Evolutionary conservation across 2,797 vertebrate species (phyloP).

Genomic region (Scomberomorus guttatus): DNA sequence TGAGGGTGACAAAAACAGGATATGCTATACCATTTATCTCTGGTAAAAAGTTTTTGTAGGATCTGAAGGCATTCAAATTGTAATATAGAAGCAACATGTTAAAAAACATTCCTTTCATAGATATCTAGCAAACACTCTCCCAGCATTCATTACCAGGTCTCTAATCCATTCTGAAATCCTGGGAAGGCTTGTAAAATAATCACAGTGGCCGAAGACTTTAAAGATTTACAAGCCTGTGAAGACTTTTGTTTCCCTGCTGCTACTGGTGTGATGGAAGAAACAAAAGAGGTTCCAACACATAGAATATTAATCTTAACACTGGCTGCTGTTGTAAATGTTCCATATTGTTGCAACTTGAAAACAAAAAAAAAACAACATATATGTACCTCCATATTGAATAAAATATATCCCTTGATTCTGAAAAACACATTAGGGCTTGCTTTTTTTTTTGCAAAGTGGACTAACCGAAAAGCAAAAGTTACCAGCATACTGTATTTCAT

Average conservation of each 20-base stretch:
- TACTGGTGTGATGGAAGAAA: not conserved
- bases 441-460: too few relatives aligned
- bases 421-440: not conserved
- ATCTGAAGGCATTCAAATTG: not conserved
- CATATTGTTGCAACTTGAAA: not conserved
- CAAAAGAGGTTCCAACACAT: not conserved
- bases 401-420: not conserved
- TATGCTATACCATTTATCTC: not conserved
- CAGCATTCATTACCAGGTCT: not conserved
- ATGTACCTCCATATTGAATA: not conserved
- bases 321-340: not conserved
- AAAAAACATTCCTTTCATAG: conserved; percentile 13
- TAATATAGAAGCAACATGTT: not conserved
- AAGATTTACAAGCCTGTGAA: conserved; percentile 25
- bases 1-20: conserved; percentile 15
- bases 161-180: not conserved
- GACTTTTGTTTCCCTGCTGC: conserved; percentile 1
- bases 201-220: not conserved
- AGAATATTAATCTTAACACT: not conserved
- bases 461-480: too few relatives aligned
- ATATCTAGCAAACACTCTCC: not conserved
- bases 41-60: not conserved
- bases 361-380: too few relatives aligned
- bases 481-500: too few relatives aligned
- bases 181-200: conserved; percentile 10